Base-by-base conservation (phyloP, 2,113 vertebrate species). In the Esox niger region DNA sequence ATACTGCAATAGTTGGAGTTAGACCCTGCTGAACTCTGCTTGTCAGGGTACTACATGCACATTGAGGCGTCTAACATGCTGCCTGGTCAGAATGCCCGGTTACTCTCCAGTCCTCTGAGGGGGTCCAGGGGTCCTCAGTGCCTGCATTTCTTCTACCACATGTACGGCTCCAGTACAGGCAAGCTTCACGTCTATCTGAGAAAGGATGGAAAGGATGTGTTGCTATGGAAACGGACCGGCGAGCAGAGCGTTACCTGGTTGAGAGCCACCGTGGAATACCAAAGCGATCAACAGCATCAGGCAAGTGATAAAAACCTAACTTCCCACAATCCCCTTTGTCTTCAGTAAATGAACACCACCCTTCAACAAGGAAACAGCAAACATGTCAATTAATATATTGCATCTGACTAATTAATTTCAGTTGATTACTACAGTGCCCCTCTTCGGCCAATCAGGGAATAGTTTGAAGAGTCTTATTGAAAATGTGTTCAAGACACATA, bases 221-320 rank as follows among this genome's bases (percentile, higher is more conserved):
- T 93, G 72, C 82, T 98, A 10, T 98, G 97, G 97, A 88, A 90
- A 66, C 91, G 86, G 21, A 88, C 76, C 17, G 94, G 94, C 0
- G 96, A 97, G 74, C 95, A 97, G 86, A 95, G 96, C 75, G 79
- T 97, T 59, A 93, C 94, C 57, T 98, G 97, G 96, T 81, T 96
- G 61, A 92, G 83, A 70, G 95, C 89, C 1, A 77, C 88, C 43
- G 79, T 96, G 73, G 91, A 94, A 79, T 98, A 97, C 73, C 88
- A 89, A 74, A 90, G 89, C 71, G 82, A 91, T 23, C 83, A 69
- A 68, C 91, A 86, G 54, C 93, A 97, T 85, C 91, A 94, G 93
- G 96, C 92, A 88, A 92, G 15, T 55, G 55, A 4, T 57, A 57
- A 43, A 13, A 55, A 71, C 66, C 23, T 15, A 27, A 74, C 30